A percentile compares a stretch with the other conserved stretches of the same genome.
These are phyloP conservation scores for Eubucco bourcierii DNA, from an alignment of 2,113 vertebrate genomes.

Conservation along the genomic window DNA sequence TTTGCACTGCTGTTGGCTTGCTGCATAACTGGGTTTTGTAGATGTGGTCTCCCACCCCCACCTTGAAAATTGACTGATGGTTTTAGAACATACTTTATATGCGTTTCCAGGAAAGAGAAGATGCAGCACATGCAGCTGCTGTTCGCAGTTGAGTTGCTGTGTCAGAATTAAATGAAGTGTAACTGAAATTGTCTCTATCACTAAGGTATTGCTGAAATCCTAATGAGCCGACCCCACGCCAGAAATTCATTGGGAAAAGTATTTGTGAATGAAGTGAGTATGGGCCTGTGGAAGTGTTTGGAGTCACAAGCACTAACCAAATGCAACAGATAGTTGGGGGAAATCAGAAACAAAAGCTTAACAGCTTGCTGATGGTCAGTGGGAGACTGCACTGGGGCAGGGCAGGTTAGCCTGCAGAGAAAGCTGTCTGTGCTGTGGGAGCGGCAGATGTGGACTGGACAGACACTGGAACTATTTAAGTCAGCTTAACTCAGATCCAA, in stretches of 20 bases:
- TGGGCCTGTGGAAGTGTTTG: not conserved
- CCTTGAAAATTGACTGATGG: not conserved
- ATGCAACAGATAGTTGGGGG: not conserved
- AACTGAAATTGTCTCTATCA: constrained; percentile 61
- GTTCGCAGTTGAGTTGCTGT: constrained; percentile 28
- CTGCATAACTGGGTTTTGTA: not conserved
- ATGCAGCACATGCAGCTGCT: constrained; percentile 1
- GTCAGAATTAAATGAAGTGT: constrained; percentile 43
- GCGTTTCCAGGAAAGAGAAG: constrained; percentile 19
- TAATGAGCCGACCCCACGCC: constrained; percentile 86
- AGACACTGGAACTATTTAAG: not conserved
- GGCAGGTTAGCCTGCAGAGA: not conserved
- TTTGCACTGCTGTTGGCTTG: not conserved
- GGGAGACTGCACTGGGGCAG: not conserved
- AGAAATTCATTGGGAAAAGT: constrained; percentile 89
- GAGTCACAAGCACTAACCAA: not conserved
- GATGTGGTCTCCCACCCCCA: not conserved
- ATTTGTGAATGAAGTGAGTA: constrained; percentile 89
- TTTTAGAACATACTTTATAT: not conserved
- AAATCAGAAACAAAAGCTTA: not conserved
- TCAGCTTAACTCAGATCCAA: not conserved
- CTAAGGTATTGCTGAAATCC: constrained; percentile 85
- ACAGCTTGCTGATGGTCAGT: not conserved
- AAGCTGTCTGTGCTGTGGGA: not conserved
- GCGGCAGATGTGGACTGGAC: not conserved